Percentiles rank a stretch among this genome's conserved stretches.
Conservation (phyloP, 1,140 invertebrate genomes). For the Maniola jurtina region DNA sequence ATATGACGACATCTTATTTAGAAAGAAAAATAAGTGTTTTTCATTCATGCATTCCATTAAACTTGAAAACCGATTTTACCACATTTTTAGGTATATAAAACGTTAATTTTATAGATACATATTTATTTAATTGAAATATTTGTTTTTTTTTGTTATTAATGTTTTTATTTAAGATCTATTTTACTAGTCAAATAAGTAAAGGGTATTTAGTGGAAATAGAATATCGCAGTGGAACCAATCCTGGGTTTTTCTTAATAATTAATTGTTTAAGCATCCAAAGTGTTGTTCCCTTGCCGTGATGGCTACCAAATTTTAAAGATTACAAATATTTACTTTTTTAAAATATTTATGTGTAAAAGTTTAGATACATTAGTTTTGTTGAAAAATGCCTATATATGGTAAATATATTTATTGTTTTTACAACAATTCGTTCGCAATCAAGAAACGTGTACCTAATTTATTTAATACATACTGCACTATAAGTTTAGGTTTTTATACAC, state of each 20-base stretch:
- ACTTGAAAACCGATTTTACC: too few species aligned
- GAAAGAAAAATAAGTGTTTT: too few species aligned
- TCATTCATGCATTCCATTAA: too few species aligned
- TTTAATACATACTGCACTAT: too few species aligned
- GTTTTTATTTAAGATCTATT: constrained; percentile 16
- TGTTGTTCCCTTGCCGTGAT: constrained; percentile 12
- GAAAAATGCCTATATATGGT: background rate
- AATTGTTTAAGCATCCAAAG: constrained; percentile 23
- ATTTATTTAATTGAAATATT: too few species aligned
- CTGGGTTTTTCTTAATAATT: constrained; percentile 46
- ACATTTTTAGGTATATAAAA: too few species aligned
- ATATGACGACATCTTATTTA: background rate
- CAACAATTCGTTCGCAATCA: too few species aligned
- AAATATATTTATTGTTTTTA: too few species aligned
- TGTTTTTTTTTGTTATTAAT: constrained; percentile 1
- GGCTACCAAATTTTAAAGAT: background rate
- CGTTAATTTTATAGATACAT: too few species aligned
- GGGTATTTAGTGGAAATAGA: constrained; percentile 19
- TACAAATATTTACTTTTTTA: background rate
- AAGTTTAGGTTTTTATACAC: too few species aligned
- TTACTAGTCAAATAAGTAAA: constrained; percentile 31
- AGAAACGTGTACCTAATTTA: too few species aligned
- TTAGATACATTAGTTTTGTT: background rate
- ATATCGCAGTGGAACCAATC: constrained; percentile 52
- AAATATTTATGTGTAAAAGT: background rate